These are phyloP conservation scores for Tachypleus tridentatus DNA, from an alignment of 1,140 invertebrate species.

Conservation along the genomic window DNA sequence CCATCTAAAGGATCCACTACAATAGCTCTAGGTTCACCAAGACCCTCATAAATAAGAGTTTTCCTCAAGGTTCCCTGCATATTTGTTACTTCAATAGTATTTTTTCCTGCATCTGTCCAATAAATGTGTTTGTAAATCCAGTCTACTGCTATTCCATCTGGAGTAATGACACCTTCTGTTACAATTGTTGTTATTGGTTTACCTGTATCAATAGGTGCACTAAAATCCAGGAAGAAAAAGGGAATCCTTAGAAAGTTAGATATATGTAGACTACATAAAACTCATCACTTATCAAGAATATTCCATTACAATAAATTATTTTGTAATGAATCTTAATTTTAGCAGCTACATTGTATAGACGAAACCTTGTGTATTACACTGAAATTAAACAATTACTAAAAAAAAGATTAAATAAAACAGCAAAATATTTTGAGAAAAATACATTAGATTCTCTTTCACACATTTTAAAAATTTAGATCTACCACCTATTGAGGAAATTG, in stretches of 20 bases:
- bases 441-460: no score
- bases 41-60: conserved; percentile 67
- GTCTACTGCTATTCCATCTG: conserved; percentile 91
- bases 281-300: no score
- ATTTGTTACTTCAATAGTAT: conserved; percentile 78
- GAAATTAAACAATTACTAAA: no score
- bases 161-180: conserved; percentile 63
- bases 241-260: no score
- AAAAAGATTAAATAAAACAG: no score
- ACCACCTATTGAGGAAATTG: no score
- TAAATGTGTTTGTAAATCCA: conserved; percentile 96
- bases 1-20: conserved; percentile 90
- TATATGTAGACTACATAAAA: no score
- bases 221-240: background rate
- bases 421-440: no score
- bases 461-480: no score
- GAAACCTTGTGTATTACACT: no score
- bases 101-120: conserved; percentile 57
- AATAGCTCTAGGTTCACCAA: conserved; percentile 93
- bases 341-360: no score
- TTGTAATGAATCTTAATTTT: conserved; percentile 44
- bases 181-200: conserved; percentile 13
- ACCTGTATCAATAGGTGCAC: conserved; percentile 17
- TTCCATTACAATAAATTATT: conserved; percentile 14
- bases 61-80: conserved; percentile 80